A percentile compares a stretch with the other conserved stretches of the same genome.
These are phyloP conservation scores for Timema podura DNA, from an alignment of 2,888 invertebrate genomes.

Conservation along the genomic window DNA sequence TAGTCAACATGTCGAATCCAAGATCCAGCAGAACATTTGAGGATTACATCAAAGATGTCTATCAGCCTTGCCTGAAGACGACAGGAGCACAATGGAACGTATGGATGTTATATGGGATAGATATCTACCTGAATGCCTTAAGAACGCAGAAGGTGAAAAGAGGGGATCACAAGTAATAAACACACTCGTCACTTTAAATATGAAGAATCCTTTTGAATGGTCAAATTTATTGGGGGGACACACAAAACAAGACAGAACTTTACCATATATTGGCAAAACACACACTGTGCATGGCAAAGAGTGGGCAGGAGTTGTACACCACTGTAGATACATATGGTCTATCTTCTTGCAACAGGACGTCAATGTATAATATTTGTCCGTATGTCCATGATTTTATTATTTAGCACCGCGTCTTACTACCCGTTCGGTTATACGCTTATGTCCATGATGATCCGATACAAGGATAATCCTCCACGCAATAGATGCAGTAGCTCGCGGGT, in stretches of 20 bases:
- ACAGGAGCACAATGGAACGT: background rate
- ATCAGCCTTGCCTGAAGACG: background rate
- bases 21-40: background rate
- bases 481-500: background rate
- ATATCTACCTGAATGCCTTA: background rate
- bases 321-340: background rate
- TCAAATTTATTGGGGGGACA: background rate
- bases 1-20: background rate
- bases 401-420: too few relatives aligned
- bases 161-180: background rate
- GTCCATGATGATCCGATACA: too few relatives aligned
- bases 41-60: conserved; percentile 5
- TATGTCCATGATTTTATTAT: too few relatives aligned
- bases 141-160: background rate
- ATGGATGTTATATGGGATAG: background rate
- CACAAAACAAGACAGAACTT: background rate
- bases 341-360: background rate
- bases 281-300: background rate
- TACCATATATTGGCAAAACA: background rate
- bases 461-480: background rate
- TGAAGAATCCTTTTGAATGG: too few relatives aligned
- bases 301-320: background rate
- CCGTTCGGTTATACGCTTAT: too few relatives aligned
- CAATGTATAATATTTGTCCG: background rate
- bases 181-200: background rate